A percentile compares a stretch with the other conserved stretches of the same genome.
Conservation (phyloP, 2,113 vertebrate genomes). For the Columbina picui region DNA sequence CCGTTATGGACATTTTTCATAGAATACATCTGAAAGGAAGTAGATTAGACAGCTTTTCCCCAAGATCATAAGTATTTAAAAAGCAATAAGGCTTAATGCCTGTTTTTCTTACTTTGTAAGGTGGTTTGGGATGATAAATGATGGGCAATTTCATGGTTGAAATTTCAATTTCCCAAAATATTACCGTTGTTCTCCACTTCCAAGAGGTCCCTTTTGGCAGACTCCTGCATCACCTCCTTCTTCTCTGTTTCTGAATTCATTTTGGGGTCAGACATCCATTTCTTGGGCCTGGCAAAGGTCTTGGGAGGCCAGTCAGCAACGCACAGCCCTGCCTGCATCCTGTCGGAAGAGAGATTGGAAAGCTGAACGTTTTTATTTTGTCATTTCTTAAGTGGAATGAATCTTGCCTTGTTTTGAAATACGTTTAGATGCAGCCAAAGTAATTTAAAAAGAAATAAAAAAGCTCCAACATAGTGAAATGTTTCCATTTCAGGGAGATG, state of each 20-base stretch:
- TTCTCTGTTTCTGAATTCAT: slow-evolving; percentile 25
- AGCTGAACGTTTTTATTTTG: background rate
- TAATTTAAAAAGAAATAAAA: background rate
- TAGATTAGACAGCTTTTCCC: slow-evolving; percentile 14
- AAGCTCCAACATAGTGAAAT: background rate
- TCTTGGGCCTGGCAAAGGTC: background rate
- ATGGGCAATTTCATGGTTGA: slow-evolving; percentile 80
- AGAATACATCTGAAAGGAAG: background rate
- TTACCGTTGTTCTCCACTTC: slow-evolving; percentile 72
- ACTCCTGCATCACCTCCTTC: slow-evolving; percentile 15
- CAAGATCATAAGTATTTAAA: slow-evolving; percentile 69
- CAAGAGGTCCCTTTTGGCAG: slow-evolving; percentile 72
- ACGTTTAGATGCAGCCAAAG: background rate
- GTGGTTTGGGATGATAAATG: slow-evolving; percentile 79
- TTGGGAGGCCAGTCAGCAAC: fast-evolving
- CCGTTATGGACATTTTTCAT: background rate
- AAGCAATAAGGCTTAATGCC: slow-evolving; percentile 77
- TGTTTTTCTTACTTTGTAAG: slow-evolving; percentile 70
- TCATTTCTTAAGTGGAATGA: fast-evolving
- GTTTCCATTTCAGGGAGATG: background rate
- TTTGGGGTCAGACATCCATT: background rate
- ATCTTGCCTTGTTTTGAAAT: background rate
- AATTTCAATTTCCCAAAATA: slow-evolving; percentile 80
- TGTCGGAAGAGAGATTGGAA: fast-evolving
- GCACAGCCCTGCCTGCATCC: background rate